Evolutionary conservation across 2,797 vertebrate species (phyloP).

Genomic region (Kryptolebias ocellatus): DNA sequence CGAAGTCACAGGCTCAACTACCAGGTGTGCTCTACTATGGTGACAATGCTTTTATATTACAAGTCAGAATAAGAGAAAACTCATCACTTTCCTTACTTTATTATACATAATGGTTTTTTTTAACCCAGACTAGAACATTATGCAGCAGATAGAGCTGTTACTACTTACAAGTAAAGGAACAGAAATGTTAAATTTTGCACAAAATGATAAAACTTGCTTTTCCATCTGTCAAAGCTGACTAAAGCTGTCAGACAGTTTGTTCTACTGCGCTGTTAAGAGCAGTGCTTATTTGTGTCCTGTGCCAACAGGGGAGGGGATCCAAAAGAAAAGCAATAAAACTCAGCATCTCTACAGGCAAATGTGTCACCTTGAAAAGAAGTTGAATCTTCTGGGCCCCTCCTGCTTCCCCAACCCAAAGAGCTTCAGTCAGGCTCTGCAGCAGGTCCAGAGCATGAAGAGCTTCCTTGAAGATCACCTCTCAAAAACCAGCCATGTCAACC

Average conservation of each 20-base stretch:
- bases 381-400: constrained; percentile 78
- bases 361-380: constrained; percentile 82
- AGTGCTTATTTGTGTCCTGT: constrained; percentile 24
- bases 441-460: constrained; percentile 85
- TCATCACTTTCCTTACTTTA: not conserved
- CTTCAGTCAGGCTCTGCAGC: constrained; percentile 80
- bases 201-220: no score
- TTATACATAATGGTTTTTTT: not conserved
- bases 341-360: constrained; percentile 86
- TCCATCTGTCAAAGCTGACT: no score
- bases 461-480: constrained; percentile 72
- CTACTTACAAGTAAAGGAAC: no score
- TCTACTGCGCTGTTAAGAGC: no score
- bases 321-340: constrained; percentile 70
- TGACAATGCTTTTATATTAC: not conserved
- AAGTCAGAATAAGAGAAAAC: not conserved
- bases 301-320: constrained; percentile 40
- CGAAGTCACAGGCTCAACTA: constrained; percentile 41
- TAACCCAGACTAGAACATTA: no score
- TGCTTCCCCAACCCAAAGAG: constrained; percentile 78
- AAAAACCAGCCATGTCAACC: constrained; percentile 16
- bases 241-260: no score
- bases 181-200: no score
- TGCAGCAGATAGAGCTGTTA: no score
- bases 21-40: constrained; percentile 44